Evolutionary conservation across 1,140 invertebrate genomes (phyloP), one percentile per base, ranked within the genome.

Genomic region (Aethina tumida): DNA sequence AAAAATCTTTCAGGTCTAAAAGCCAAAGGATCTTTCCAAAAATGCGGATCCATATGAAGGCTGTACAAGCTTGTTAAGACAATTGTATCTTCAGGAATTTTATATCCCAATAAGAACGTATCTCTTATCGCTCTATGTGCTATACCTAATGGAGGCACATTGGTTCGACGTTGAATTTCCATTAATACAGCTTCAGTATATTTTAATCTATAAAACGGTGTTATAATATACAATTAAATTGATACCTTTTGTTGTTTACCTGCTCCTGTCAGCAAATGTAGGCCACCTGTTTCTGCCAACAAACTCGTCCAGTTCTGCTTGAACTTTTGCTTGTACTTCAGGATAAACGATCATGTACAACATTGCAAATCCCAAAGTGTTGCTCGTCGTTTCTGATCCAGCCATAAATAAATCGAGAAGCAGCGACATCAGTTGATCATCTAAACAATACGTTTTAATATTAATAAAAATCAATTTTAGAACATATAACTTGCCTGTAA

Each of bases 381-480:
- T 87, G 14, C 72, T 77, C 0, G 84, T 86, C 0, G 85, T 88
- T 60, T 90, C 84, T 0, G 82, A 80, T 1, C 84, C 84, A 17
- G 83, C 84, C 64, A 87, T 79, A 45, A 86, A 86, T 64, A 88
- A 70, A 46, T 88, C 84, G 65, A 86, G 63, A 49, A 82, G 85
- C 25, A 83, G 73, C 0, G 81, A 79, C 26, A 86, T 57, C 24
- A 88, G 53, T 43, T 86, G 83, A 24, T 69, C 68, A 50, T 85
- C 81, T 62, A 66, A 66, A 47, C 71, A 14, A n/a, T 10, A 24
- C 24, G 19, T 35, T 21, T 20, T 22, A 27, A 16, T 8, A 19
- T 20, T 2, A 31, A 10, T 36, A 9, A 2, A 83, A 55, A 30
- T 81, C 71, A 9, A 80, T 78, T 43, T 77, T 31, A 10, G 18